Conservation (phyloP, 2,113 vertebrate species). For the Etheostoma cragini region DNA sequence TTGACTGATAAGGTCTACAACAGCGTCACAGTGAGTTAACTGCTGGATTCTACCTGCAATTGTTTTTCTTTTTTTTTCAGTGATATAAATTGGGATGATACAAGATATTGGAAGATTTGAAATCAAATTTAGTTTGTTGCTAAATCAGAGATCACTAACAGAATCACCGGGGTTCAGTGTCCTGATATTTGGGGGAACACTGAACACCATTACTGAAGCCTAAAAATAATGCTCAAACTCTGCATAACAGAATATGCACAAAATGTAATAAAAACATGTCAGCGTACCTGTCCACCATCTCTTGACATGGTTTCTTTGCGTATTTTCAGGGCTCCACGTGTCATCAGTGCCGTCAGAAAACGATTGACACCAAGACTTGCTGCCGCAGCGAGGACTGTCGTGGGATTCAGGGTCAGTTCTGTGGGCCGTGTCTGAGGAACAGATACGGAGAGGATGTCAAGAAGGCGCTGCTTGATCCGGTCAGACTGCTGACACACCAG, state of each 20-base stretch:
- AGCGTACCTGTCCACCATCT: neutral
- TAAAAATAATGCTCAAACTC: neutral
- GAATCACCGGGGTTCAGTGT: neutral
- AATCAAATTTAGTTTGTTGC: neutral
- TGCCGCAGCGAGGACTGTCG: conserved; percentile 82
- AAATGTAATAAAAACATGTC: neutral
- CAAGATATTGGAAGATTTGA: neutral
- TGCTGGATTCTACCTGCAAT: neutral
- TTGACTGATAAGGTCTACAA: conserved; percentile 83
- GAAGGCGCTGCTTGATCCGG: conserved; percentile 82
- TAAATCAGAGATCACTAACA: neutral
- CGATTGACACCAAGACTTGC: conserved; percentile 83
- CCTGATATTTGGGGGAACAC: neutral
- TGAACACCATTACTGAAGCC: neutral
- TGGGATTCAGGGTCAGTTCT: conserved; percentile 85
- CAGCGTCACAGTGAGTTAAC: conserved; percentile 72
- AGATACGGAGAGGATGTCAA: conserved; percentile 85
- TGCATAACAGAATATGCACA: neutral
- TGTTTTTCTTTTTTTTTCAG: neutral
- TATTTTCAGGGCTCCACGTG: conserved; percentile 82
- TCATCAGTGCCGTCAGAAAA: conserved; percentile 88
- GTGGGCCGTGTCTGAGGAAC: conserved; percentile 85
- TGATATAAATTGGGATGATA: neutral
- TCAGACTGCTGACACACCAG: conserved; percentile 52
- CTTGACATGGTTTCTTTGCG: neutral